Conservation (phyloP, 2,797 vertebrate genomes). For the Petrocephalus sullivani region DNA sequence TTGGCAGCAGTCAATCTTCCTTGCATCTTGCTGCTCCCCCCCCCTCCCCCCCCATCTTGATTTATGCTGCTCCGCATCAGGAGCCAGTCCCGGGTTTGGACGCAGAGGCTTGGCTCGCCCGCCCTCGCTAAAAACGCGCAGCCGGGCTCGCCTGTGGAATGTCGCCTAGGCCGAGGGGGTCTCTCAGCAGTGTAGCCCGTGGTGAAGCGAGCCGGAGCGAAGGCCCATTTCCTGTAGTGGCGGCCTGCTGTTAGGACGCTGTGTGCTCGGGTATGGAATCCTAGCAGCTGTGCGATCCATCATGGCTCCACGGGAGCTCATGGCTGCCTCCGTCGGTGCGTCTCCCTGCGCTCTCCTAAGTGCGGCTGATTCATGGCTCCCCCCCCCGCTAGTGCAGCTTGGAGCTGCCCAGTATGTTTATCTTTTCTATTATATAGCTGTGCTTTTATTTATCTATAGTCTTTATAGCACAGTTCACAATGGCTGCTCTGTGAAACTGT, state of each 20-base stretch:
- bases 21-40: not conserved
- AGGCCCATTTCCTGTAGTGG: not conserved
- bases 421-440: not conserved
- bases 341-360: conserved; percentile 1
- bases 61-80: not conserved
- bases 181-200: not conserved
- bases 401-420: not conserved
- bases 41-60: not conserved
- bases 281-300: conserved; percentile 13
- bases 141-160: not conserved
- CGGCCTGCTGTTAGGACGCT: not conserved
- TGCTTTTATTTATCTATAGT: not conserved
- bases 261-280: not conserved
- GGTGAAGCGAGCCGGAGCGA: not conserved
- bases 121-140: not conserved
- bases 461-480: not conserved
- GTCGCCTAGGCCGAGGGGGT: not conserved
- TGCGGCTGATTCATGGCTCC: not conserved
- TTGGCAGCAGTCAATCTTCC: not conserved
- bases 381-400: not conserved
- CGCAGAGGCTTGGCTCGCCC: not conserved
- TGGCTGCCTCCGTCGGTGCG: not conserved
- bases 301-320: not conserved
- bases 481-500: conserved; percentile 5
- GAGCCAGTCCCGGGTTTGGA: not conserved